phyloP scores from a whole-genome alignment of 2,113 vertebrate genomes.

The Pheucticus melanocephalus region DNA sequence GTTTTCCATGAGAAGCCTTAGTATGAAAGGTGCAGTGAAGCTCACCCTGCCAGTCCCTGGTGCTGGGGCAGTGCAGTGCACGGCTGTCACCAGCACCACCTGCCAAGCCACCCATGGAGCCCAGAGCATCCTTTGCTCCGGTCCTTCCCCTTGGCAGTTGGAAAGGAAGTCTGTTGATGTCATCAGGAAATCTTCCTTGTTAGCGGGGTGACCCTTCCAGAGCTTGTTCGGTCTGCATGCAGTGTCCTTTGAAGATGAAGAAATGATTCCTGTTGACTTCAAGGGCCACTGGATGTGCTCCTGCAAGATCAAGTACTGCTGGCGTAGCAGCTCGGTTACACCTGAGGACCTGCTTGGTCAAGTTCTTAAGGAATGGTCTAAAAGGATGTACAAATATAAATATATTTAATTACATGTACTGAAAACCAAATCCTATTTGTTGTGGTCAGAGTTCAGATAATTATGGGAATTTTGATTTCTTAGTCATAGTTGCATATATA shows the following conservation, averaged over 20 bases:
- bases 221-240: background rate
- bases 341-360: background rate
- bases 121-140: background rate
- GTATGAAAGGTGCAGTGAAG: background rate
- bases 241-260: background rate
- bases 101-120: background rate
- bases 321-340: background rate
- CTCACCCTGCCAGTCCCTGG: background rate
- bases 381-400: constrained; percentile 62
- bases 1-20: background rate
- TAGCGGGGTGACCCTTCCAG: background rate
- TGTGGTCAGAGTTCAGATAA: constrained; percentile 56
- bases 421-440: constrained; percentile 16
- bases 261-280: background rate
- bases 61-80: background rate
- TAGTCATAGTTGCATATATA: constrained; percentile 25
- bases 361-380: constrained; percentile 36
- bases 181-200: background rate
- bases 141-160: background rate
- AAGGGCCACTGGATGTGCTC: background rate
- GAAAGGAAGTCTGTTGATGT: background rate
- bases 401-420: constrained; percentile 51
- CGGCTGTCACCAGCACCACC: background rate
- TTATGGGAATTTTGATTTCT: constrained; percentile 44
- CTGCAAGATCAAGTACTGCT: constrained; percentile 14